Percentiles rank a stretch among this genome's conserved stretches.
Evolutionary conservation across 2,888 invertebrate genomes (phyloP).

Genomic region (Temnothorax rugatulus): DNA sequence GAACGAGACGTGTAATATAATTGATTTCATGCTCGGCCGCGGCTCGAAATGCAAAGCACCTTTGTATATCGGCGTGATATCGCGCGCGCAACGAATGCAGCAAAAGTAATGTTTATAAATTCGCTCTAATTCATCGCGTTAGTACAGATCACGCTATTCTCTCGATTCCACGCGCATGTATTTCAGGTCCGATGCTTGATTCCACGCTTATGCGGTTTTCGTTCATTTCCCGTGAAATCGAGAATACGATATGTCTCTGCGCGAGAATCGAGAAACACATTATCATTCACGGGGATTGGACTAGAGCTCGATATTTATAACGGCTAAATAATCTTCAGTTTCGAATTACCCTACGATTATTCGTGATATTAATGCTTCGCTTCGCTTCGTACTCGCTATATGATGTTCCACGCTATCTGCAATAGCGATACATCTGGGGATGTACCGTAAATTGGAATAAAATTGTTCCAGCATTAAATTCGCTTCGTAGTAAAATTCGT

Average conservation of each 20-base stretch:
- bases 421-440: slow-evolving; percentile 7
- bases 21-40: slow-evolving; percentile 45
- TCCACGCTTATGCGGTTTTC: background rate
- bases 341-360: slow-evolving; percentile 20
- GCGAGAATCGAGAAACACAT: background rate
- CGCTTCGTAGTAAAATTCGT: background rate
- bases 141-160: background rate
- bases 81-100: slow-evolving; percentile 9
- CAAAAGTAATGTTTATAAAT: slow-evolving; percentile 31
- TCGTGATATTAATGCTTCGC: slow-evolving; percentile 17
- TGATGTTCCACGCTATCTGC: background rate
- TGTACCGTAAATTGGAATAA: slow-evolving; percentile 4
- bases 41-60: slow-evolving; percentile 34
- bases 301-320: slow-evolving; percentile 21
- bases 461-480: slow-evolving; percentile 7
- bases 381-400: background rate
- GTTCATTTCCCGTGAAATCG: background rate
- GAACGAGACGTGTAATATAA: too few relatives aligned
- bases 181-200: background rate
- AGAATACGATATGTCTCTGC: background rate
- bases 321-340: slow-evolving; percentile 18
- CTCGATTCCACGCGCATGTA: background rate
- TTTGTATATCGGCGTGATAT: slow-evolving; percentile 17
- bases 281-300: background rate
- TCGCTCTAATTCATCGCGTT: slow-evolving; percentile 36